A percentile compares a stretch with the other conserved stretches of the same genome.
Evolutionary conservation across 2,888 invertebrate species (phyloP).

Genomic region (Scaptomyza cyrtandrae): DNA sequence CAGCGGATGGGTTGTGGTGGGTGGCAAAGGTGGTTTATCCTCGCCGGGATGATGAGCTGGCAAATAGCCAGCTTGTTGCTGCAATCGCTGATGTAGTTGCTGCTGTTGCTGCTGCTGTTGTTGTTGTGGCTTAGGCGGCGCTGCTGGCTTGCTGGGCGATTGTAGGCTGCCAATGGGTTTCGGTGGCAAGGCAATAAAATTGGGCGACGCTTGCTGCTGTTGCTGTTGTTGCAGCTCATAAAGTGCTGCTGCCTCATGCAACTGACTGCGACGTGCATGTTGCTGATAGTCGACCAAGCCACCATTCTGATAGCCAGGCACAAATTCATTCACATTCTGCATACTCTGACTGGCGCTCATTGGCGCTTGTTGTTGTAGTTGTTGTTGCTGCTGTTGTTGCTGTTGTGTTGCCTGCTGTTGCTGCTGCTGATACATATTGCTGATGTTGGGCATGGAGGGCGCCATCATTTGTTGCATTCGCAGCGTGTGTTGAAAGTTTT

Average conservation of each 20-base stretch:
- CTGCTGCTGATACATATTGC: conserved; percentile 79
- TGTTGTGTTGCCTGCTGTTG: conserved; percentile 63
- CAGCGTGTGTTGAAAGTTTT: conserved; percentile 82
- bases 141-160: conserved; percentile 83
- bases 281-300: conserved; percentile 66
- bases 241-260: conserved; percentile 87
- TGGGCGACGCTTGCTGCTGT: conserved; percentile 84
- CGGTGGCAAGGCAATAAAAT: conserved; percentile 80
- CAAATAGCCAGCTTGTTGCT: conserved; percentile 51
- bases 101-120: conserved; percentile 50
- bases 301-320: conserved; percentile 71
- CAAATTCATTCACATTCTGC: conserved; percentile 83
- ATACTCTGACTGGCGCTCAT: conserved; percentile 84
- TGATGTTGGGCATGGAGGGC: conserved; percentile 85
- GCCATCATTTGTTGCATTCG: conserved; percentile 84
- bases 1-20: conserved; percentile 89
- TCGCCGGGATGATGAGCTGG: conserved; percentile 58
- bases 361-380: conserved; percentile 54
- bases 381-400: conserved; percentile 60
- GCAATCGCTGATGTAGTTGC: conserved; percentile 36
- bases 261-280: conserved; percentile 74
- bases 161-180: conserved; percentile 76
- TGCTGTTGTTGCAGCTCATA: conserved; percentile 65
- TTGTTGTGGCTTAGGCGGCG: conserved; percentile 68
- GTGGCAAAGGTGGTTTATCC: conserved; percentile 88